Evolutionary conservation across 2,113 vertebrate species (phyloP).

Genomic region (Zootoca vivipara): DNA sequence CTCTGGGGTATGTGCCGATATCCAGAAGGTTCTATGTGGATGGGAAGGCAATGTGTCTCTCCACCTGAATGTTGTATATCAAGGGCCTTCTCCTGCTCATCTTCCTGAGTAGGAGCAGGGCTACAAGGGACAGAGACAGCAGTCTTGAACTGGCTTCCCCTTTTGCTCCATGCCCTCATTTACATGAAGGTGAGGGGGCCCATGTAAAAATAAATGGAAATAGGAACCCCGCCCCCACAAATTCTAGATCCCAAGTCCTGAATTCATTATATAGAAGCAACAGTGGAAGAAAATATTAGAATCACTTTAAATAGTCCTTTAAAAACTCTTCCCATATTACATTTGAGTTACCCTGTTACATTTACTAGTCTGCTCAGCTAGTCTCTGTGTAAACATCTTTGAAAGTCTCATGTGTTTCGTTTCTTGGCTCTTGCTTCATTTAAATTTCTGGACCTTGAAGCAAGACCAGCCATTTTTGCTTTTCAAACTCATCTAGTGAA

Average conservation of each 20-base stretch:
- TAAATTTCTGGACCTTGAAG: neutral
- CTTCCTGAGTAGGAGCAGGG: neutral
- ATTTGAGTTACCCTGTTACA: conserved; percentile 14
- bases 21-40: neutral
- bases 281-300: conserved; percentile 26
- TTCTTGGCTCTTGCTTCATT: neutral
- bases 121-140: neutral
- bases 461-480: neutral
- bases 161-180: neutral
- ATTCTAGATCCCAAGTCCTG: neutral
- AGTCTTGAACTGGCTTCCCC: neutral
- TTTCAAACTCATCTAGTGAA: neutral
- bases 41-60: neutral
- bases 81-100: neutral
- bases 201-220: neutral
- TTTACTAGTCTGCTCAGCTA: neutral
- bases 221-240: too few species aligned
- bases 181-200: neutral
- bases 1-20: neutral
- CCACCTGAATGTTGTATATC: neutral
- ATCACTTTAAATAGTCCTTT: neutral
- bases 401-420: neutral
- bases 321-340: conserved; percentile 5
- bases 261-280: neutral
- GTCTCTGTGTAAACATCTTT: conserved; percentile 26